Evolutionary conservation across 2,797 vertebrate genomes (phyloP), one percentile per base, ranked within the genome.

Genomic region (Xerus rutilus): DNA sequence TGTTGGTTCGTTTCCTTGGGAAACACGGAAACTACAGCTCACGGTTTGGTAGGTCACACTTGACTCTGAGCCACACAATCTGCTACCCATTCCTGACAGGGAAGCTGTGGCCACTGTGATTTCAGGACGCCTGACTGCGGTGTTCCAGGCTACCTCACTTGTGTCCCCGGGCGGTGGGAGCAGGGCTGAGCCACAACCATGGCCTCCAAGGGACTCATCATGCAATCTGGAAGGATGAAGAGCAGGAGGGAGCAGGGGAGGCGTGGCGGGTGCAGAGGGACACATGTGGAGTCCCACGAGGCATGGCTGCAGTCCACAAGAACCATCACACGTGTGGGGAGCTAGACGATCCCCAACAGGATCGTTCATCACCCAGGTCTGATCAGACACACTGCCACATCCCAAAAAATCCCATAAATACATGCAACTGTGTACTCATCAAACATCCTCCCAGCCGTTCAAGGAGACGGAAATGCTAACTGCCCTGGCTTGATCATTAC

Each of bases 361-460:
- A 7, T 23, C 12, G 11, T 20, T 18, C 1, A 47, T 32, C 23
- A 15, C 45, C 4, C 23, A 11, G 49, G 7, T 52, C 6, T 21
- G 65, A 67, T 14, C 65, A n/a, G 65, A 13, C 6, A 23, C 4
- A 14, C 23, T 57, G n/a, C 7, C n/a, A 1, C 1, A 14, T 4
- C 4, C 3, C 20, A 4, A 15, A 9, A 1, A 5, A 35, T 2
- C 35, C 52, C n/a, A 25, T 1, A n/a, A 35, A 5, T 1, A 0
- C 1, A 1, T 15, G 7, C 78, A 30, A 13, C 23, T 8, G 12
- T 17, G 23, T 0, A 1, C 14, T 39, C 5, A 28, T 25, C n/a
- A 15, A 43, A 21, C 23, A 43, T 20, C 18, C 30, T 13, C 13
- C 18, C 17, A 43, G n/a, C 9, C 18, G 35, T 17, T 59, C 21